Base-by-base conservation (phyloP, 2,797 vertebrate species). In the Nyctalus aviator region DNA sequence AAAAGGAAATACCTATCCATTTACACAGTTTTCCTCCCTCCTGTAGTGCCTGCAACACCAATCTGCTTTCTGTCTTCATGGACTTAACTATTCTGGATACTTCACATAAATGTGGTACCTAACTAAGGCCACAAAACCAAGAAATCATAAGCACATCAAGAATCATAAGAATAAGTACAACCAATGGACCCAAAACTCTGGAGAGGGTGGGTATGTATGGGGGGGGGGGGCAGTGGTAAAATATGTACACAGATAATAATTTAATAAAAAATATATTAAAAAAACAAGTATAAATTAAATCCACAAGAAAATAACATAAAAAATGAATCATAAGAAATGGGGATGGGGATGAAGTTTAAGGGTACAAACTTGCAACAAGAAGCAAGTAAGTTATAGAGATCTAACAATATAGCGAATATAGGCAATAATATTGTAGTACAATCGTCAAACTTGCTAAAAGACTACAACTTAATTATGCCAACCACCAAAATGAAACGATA, bases 91-190 rank as follows among this genome's bases (percentile, higher is more conserved):
- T 30, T 94, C 35, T 89, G 46, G 7, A 41, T 87, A 59, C n/a
- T 87, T 92, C 72, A 87, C 32, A 68, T 46, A 84, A 96, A 94
- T 46, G 20, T 72, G 11, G 18, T 83, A 6, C n/a, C 48, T 44
- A 81, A 91, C 53, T 57, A 85, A 8, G 23, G 62, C 20, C 30
- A 68, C 41, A 78, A 85, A 84, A 86, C 10, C 25, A 84, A 86
- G 48, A 72, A 81, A 71, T 75, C 50, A 59, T 6, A 84, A 48
- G 68, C 23, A 46, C 41, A 79, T 53, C 14, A 88, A 93, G 57
- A 87, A 87, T 73, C 35, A 50, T 10, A 30, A 53, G 41, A 62
- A 46, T 41, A 41, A 41, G 37, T 41, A 41, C 37, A 41, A 41
- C 37, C 37, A 41, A 41, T 41, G 37, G 6, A 41, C 6, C 6